Conservation (phyloP, 1,140 invertebrate species). For the Arctopsyche grandis region DNA sequence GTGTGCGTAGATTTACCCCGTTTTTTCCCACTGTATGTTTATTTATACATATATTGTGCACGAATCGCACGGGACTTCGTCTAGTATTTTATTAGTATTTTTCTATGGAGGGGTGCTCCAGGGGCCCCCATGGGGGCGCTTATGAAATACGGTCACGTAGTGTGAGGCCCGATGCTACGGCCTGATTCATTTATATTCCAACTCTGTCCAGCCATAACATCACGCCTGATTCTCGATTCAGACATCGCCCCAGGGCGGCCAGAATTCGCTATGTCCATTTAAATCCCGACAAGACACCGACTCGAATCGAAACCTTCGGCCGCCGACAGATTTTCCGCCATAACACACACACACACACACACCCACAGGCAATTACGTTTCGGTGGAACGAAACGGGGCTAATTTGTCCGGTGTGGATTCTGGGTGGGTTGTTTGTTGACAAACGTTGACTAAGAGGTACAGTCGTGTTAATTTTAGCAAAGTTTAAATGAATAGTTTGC, state of each 20-base stretch:
- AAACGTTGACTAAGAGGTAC: too few relatives aligned
- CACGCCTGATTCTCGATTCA: slow-evolving; percentile 54
- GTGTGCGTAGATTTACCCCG: too few relatives aligned
- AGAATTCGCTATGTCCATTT: slow-evolving; percentile 54
- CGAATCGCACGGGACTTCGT: too few relatives aligned
- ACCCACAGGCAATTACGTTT: not conserved
- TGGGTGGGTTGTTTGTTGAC: too few relatives aligned
- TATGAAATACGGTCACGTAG: slow-evolving; percentile 51
- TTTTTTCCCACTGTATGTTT: too few relatives aligned
- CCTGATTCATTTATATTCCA: slow-evolving; percentile 51
- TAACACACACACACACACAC: not conserved
- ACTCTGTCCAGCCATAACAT: slow-evolving; percentile 49
- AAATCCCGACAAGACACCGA: slow-evolving; percentile 48
- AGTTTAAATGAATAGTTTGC: slow-evolving; percentile 38
- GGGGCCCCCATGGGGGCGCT: not conserved
- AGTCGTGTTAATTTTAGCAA: slow-evolving; percentile 29
- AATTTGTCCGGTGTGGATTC: too few relatives aligned
- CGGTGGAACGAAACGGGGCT: not conserved
- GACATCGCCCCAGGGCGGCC: slow-evolving; percentile 41
- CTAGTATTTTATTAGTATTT: slow-evolving; percentile 38
- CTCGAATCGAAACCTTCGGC: slow-evolving; percentile 22
- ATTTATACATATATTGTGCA: too few relatives aligned
- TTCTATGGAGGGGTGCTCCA: not conserved
- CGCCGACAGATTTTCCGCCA: not conserved
- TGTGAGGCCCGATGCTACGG: slow-evolving; percentile 15